Percentiles rank a stretch among this genome's conserved stretches.
These are phyloP conservation scores for Phyto melanocephala DNA, from an alignment of 2,888 invertebrate species.

Conservation along the genomic window DNA sequence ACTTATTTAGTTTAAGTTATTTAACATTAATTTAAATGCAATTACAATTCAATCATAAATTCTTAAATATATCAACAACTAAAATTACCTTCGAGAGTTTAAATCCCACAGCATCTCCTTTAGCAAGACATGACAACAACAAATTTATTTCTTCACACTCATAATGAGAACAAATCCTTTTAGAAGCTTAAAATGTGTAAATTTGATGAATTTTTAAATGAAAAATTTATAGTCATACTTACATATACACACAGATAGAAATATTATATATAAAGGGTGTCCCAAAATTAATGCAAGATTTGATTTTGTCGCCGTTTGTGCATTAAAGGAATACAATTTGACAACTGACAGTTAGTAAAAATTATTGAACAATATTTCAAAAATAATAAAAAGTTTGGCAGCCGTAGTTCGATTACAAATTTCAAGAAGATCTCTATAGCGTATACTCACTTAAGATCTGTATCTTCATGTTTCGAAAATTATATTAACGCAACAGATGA, in stretches of 20 bases:
- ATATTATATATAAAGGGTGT: not conserved
- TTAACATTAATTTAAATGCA: slow-evolving; percentile 22
- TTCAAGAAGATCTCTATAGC: too few species aligned
- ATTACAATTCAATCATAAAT: slow-evolving; percentile 54
- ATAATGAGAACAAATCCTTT: slow-evolving; percentile 2
- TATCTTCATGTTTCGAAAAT: too few species aligned
- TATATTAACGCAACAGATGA: too few species aligned
- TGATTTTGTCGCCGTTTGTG: too few species aligned
- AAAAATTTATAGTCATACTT: not conserved
- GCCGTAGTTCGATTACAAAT: too few species aligned
- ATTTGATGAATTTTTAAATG: slow-evolving; percentile 41
- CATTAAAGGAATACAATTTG: too few species aligned
- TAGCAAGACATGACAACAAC: not conserved
- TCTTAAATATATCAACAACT: slow-evolving; percentile 57
- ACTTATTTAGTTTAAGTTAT: not conserved
- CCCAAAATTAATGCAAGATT: too few species aligned
- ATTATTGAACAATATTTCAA: too few species aligned
- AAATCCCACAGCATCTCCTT: slow-evolving; percentile 47
- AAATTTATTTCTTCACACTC: slow-evolving; percentile 12
- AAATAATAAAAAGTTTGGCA: too few species aligned
- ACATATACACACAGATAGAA: not conserved
- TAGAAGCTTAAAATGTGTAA: slow-evolving; percentile 34
- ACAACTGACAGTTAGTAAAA: too few species aligned
- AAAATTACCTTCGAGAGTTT: slow-evolving; percentile 58
- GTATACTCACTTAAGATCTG: too few species aligned